Evolutionary conservation across 2,113 vertebrate genomes (phyloP).

Genomic region (Prunella fulvescens): DNA sequence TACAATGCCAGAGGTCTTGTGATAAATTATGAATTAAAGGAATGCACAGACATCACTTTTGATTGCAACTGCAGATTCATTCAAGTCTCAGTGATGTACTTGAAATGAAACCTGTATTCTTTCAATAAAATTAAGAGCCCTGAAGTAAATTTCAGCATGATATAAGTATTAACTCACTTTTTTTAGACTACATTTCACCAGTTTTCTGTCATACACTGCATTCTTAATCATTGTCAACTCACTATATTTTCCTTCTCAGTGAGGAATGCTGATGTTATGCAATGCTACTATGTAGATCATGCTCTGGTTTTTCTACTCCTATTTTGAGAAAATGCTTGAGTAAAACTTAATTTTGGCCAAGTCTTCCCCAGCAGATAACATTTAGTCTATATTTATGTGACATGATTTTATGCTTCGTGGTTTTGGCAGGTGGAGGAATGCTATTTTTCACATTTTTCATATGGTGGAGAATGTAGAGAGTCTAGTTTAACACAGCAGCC

Average conservation of each 20-base stretch:
- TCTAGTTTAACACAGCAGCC: background rate
- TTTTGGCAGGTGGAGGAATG: conserved; percentile 12
- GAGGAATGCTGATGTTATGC: background rate
- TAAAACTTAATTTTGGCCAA: background rate
- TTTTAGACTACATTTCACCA: background rate
- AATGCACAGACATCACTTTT: background rate
- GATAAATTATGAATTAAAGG: background rate
- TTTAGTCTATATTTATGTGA: background rate
- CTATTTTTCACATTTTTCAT: conserved; percentile 1
- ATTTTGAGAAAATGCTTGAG: conserved; percentile 41
- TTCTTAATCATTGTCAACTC: background rate
- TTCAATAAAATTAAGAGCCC: background rate
- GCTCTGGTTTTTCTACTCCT: background rate
- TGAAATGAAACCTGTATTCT: background rate
- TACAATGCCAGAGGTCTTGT: background rate
- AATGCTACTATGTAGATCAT: background rate
- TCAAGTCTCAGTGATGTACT: background rate
- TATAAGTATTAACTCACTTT: background rate
- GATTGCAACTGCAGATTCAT: background rate
- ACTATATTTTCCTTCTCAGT: background rate
- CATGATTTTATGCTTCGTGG: background rate
- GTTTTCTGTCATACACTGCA: background rate
- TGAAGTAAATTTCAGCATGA: background rate
- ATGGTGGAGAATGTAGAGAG: background rate
- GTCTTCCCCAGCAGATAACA: conserved; percentile 5